Base-by-base conservation (phyloP, 2,113 vertebrate genomes). In the Zosterops borbonicus region DNA sequence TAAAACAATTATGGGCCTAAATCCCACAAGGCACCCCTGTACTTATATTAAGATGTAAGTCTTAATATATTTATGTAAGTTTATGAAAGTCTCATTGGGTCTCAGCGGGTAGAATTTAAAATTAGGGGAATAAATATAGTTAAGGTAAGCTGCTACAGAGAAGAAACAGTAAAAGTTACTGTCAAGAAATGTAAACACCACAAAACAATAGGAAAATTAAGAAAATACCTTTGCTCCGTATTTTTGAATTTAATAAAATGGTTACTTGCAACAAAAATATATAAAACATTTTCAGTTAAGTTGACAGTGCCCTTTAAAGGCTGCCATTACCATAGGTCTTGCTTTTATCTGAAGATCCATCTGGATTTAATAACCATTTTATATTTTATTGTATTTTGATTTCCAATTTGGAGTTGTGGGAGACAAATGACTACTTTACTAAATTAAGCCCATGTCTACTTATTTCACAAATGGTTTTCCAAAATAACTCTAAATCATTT, bases 301-400 rank as follows among this genome's bases (percentile, higher is more conserved):
- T 52, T 88, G 35, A 85, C 56, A 33, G 46, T 71, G 49, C 41
- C 56, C 53, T 77, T 86, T 93, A 70, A 75, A 89, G 31, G 25
- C n/a, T 86, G 9, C 27, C 56, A 42, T 83, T 87, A 59, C 53
- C 29, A 58, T 42, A 89, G 63, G 70, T 77, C 56, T 95, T 95
- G 25, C 28, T 94, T 97, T 94, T 77, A 65, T 86, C 58, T 93
- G 59, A 87, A 94, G 69, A 60, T 62, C 64, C 95, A 96, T 97
- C 95, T 97, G 97, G 95, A 91, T 91, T 97, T 97, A 97, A 97
- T 96, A 95, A 91, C 22, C 4, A 23, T 95, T 95, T 93, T 76
- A 75, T 87, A 89, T 94, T 95, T 94, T 85, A 87, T 90, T 89
- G 64, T 94, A 86, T 94, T 95, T 91, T 81, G 71, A 94, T 88